Conservation (phyloP, 2,797 vertebrate genomes). For the Sebastolobus altivelis region DNA sequence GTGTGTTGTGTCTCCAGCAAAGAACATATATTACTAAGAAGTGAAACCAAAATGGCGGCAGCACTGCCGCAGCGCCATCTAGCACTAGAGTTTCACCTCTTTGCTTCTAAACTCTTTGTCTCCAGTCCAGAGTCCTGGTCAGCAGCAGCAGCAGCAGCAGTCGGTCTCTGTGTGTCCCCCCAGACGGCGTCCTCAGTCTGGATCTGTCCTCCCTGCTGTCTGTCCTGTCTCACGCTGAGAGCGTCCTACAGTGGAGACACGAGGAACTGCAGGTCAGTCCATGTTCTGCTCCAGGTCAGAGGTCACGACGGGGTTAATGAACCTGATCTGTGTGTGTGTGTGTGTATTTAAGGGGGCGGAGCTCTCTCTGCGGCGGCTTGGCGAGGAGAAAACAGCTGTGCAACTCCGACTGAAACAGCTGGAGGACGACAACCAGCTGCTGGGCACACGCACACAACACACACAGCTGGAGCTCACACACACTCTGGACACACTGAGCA, state of each 20-base stretch:
- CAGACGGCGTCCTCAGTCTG: slow-evolving; percentile 41
- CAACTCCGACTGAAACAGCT: slow-evolving; percentile 61
- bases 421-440: slow-evolving; percentile 63
- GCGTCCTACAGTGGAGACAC: slow-evolving; percentile 71
- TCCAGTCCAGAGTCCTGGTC: slow-evolving; percentile 74
- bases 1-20: not conserved
- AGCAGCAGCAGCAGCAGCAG: slow-evolving; percentile 18
- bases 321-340: not conserved
- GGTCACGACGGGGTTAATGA: not conserved
- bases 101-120: not conserved
- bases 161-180: slow-evolving; percentile 15
- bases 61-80: no score
- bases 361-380: slow-evolving; percentile 44
- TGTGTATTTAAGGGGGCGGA: slow-evolving; percentile 59
- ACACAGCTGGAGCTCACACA: slow-evolving; percentile 60
- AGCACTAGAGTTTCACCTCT: no score
- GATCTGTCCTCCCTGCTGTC: slow-evolving; percentile 75
- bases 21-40: no score
- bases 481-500: slow-evolving; percentile 59
- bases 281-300: not conserved
- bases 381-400: slow-evolving; percentile 48
- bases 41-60: no score
- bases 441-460: slow-evolving; percentile 39
- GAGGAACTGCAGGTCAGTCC: slow-evolving; percentile 79
- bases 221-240: slow-evolving; percentile 79